A percentile compares a stretch with the other conserved stretches of the same genome.
Conservation (phyloP, 2,113 vertebrate species). For the Corythornis cristatus region DNA sequence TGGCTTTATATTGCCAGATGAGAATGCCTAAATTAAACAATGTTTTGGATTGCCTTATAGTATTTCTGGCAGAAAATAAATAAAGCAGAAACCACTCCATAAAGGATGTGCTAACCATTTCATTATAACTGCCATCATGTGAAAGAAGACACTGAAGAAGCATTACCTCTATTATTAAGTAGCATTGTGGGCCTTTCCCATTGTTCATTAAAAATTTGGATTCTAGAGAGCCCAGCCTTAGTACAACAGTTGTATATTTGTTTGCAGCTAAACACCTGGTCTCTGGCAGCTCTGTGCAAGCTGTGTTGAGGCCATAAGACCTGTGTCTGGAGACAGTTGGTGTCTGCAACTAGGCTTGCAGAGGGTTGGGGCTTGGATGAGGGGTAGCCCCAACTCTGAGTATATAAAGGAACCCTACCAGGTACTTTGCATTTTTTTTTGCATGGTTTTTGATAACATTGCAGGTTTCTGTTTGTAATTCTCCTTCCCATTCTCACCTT, state of each 20-base stretch:
- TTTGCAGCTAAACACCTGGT: background rate
- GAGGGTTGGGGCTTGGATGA: background rate
- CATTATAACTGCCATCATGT: background rate
- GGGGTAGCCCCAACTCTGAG: background rate
- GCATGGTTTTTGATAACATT: background rate
- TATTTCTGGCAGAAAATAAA: background rate
- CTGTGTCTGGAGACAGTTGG: background rate
- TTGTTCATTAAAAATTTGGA: background rate
- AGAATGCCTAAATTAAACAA: background rate
- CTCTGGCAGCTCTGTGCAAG: background rate
- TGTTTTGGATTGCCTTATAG: background rate
- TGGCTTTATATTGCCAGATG: background rate
- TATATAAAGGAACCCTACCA: background rate
- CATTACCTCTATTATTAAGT: background rate
- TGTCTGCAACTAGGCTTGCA: background rate
- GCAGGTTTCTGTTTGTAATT: background rate
- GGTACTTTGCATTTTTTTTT: background rate
- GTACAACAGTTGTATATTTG: background rate
- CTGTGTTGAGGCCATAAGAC: background rate
- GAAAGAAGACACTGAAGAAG: background rate
- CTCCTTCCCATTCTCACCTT: background rate
- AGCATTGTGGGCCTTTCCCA: background rate
- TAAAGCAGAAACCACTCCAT: background rate
- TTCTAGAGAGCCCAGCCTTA: background rate
- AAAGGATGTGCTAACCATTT: background rate